A percentile compares a stretch with the other conserved stretches of the same genome.
These are phyloP conservation scores for Gari tellinella DNA, from an alignment of 2,888 invertebrate species.

Conservation along the genomic window DNA sequence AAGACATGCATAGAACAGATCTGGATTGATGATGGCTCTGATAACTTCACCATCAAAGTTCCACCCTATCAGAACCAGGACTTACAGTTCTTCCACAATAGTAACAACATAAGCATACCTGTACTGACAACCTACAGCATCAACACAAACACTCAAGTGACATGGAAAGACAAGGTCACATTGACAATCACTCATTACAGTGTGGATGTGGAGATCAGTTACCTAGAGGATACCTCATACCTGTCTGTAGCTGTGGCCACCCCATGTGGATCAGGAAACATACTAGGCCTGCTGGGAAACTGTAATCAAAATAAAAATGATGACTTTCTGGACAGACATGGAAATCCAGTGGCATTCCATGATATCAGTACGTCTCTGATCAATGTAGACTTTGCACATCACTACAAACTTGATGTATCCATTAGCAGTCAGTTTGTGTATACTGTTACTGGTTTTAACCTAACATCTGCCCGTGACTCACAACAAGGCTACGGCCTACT, in stretches of 20 bases:
- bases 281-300: slow-evolving; percentile 67
- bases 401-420: slow-evolving; percentile 9
- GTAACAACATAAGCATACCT: slow-evolving; percentile 9
- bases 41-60: slow-evolving; percentile 60
- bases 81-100: slow-evolving; percentile 53
- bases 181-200: slow-evolving; percentile 28
- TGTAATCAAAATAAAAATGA: slow-evolving; percentile 70
- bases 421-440: slow-evolving; percentile 23
- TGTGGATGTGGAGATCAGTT: slow-evolving; percentile 32
- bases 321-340: slow-evolving; percentile 58
- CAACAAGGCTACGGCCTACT: too few species aligned
- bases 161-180: slow-evolving; percentile 45
- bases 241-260: slow-evolving; percentile 32
- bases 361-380: slow-evolving; percentile 36
- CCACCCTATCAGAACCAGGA: slow-evolving; percentile 31
- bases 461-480: too few species aligned
- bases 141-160: slow-evolving; percentile 25
- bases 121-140: slow-evolving; percentile 23
- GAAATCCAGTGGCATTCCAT: slow-evolving; percentile 22
- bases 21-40: slow-evolving; percentile 55
- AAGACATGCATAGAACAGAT: slow-evolving; percentile 58
- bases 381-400: slow-evolving; percentile 32
- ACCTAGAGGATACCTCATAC: slow-evolving; percentile 26
- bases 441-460: background rate
- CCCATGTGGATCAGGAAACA: slow-evolving; percentile 24